These are phyloP conservation scores for Spodoptera picta DNA, from an alignment of 2,888 invertebrate genomes.

Conservation along the genomic window DNA sequence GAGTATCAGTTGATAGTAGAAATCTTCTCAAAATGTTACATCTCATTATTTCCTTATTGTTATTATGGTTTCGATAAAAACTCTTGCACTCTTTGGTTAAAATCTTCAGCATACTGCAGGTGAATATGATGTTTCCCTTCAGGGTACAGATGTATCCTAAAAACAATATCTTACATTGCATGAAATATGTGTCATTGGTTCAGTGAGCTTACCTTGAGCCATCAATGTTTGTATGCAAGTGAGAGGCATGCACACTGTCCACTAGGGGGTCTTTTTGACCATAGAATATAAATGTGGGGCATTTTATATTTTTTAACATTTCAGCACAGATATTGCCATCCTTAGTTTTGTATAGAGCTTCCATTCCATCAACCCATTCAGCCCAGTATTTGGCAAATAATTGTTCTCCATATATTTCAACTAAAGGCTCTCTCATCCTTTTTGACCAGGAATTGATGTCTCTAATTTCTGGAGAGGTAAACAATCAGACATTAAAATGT, in stretches of 20 bases:
- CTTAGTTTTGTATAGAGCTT: slow-evolving; percentile 86
- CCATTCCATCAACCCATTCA: slow-evolving; percentile 92
- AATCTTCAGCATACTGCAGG: slow-evolving; percentile 93
- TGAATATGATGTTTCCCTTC: slow-evolving; percentile 97
- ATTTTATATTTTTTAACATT: slow-evolving; percentile 90
- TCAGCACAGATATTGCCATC: slow-evolving; percentile 93
- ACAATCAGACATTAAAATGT: neutral
- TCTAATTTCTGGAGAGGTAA: slow-evolving; percentile 86
- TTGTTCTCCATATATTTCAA: slow-evolving; percentile 92
- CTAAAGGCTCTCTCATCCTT: slow-evolving; percentile 92
- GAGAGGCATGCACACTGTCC: slow-evolving; percentile 91
- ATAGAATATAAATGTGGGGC: slow-evolving; percentile 94
- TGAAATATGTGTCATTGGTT: neutral
- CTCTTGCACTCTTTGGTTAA: slow-evolving; percentile 92
- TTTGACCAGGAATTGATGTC: slow-evolving; percentile 94
- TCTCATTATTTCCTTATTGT: neutral
- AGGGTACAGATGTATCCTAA: slow-evolving; percentile 92
- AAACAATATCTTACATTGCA: slow-evolving; percentile 62
- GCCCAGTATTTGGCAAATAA: slow-evolving; percentile 91
- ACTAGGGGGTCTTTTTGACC: slow-evolving; percentile 95
- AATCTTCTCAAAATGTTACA: too few relatives aligned
- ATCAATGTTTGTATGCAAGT: slow-evolving; percentile 91
- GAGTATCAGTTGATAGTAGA: too few relatives aligned
- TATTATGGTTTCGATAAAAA: slow-evolving; percentile 87
- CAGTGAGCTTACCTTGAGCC: slow-evolving; percentile 87